These are phyloP conservation scores for Apantesis nais DNA, from an alignment of 2,888 invertebrate genomes.

Conservation along the genomic window DNA sequence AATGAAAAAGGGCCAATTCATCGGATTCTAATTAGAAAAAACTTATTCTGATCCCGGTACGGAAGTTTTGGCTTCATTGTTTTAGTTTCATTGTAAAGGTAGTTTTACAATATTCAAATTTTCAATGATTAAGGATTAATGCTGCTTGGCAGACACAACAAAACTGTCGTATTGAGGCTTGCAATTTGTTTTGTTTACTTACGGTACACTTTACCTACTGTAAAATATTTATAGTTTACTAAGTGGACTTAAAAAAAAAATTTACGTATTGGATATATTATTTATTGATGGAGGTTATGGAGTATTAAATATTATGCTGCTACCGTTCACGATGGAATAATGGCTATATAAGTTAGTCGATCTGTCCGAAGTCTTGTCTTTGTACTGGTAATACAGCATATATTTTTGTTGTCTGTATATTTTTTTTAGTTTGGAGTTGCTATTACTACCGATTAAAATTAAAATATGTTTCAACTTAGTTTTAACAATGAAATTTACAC, in stretches of 20 bases:
- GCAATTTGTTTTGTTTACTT: neutral
- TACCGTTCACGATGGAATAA: too few species aligned
- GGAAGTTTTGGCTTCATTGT: conserved; percentile 41
- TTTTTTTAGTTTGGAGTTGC: too few species aligned
- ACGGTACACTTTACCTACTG: too few species aligned
- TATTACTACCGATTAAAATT: neutral
- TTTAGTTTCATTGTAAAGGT: conserved; percentile 32
- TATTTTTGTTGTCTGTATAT: too few species aligned
- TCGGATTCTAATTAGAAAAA: conserved; percentile 52
- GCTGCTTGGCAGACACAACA: neutral
- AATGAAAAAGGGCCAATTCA: conserved; percentile 45
- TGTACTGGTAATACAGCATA: too few species aligned
- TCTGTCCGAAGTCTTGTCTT: too few species aligned
- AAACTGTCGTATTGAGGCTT: neutral
- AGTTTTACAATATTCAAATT: conserved; percentile 1
- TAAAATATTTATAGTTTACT: neutral
- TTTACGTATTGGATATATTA: neutral
- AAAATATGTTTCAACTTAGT: neutral
- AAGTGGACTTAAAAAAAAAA: neutral
- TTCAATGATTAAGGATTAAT: neutral
- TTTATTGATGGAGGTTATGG: neutral
- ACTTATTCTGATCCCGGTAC: conserved; percentile 45
- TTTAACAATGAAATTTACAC: neutral
- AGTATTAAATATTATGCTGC: neutral
- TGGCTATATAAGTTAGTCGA: too few species aligned